Conservation (phyloP, 2,888 invertebrate species). For the Chouioia cunea region DNA sequence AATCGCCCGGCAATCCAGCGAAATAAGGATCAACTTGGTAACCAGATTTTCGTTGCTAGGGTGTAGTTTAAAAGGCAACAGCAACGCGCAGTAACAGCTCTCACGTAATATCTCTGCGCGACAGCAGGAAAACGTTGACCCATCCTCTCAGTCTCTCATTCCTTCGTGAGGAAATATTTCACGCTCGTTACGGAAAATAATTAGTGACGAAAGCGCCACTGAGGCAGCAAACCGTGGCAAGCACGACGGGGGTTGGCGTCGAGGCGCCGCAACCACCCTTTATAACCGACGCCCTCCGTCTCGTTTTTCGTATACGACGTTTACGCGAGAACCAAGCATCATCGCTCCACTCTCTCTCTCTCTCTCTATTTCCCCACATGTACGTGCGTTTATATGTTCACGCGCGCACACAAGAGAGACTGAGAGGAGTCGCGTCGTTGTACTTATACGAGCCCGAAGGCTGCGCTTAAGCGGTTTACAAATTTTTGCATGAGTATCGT, state of each 20-base stretch:
- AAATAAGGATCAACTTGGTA: constrained; percentile 29
- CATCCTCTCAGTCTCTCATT: background rate
- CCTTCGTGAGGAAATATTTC: constrained; percentile 52
- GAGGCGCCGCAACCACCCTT: constrained; percentile 22
- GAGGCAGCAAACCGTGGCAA: constrained; percentile 22
- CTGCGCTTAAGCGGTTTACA: constrained; percentile 20
- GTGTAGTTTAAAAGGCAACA: constrained; percentile 16
- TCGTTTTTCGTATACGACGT: background rate
- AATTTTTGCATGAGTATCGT: constrained; percentile 23
- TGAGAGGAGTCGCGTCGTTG: background rate
- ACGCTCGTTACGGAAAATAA: constrained; percentile 63
- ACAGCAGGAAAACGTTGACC: constrained; percentile 18
- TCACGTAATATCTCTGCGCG: constrained; percentile 47
- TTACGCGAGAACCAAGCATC: background rate
- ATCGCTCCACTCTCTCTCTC: background rate
- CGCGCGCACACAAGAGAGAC: background rate
- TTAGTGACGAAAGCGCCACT: constrained; percentile 55
- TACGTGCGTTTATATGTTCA: background rate
- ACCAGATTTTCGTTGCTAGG: constrained; percentile 19
- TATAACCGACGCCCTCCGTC: background rate
- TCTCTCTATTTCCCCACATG: too few species aligned
- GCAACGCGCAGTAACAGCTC: constrained; percentile 14
- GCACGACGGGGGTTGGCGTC: constrained; percentile 31
- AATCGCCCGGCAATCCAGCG: constrained; percentile 21
- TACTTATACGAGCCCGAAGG: constrained; percentile 4